These are phyloP conservation scores for Melinaea marsaeus DNA, from an alignment of 2,888 invertebrate species.

Conservation along the genomic window DNA sequence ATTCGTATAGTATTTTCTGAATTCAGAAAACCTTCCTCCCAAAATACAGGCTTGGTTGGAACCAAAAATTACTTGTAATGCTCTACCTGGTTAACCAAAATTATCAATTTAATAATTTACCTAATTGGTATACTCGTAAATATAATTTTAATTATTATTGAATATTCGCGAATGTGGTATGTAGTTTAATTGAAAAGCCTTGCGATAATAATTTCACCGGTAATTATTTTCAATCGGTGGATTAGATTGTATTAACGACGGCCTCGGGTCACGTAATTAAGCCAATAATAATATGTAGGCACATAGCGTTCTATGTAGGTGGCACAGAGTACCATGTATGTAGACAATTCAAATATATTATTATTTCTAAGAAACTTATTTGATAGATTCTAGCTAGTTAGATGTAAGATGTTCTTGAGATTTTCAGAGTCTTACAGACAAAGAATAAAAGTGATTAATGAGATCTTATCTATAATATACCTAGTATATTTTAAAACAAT, in stretches of 20 bases:
- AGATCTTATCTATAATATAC: too few species aligned
- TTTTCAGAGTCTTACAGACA: too few species aligned
- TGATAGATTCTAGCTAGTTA: too few species aligned
- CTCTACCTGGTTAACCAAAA: not conserved
- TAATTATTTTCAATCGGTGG: conserved; percentile 27
- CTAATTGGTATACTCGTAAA: not conserved
- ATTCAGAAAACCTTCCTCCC: too few species aligned
- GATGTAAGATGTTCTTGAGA: too few species aligned
- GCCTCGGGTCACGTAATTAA: conserved; percentile 27
- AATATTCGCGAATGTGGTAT: not conserved
- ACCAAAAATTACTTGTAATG: not conserved
- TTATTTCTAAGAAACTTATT: too few species aligned
- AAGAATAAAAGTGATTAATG: too few species aligned
- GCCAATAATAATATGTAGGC: conserved; percentile 26
- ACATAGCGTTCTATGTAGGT: conserved; percentile 10
- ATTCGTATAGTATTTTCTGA: too few species aligned
- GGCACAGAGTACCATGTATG: conserved; percentile 1
- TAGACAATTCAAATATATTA: not conserved
- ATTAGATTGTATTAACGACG: conserved; percentile 28
- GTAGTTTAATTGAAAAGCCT: conserved; percentile 14
- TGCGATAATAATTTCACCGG: conserved; percentile 16
- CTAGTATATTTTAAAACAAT: too few species aligned
- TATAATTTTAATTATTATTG: not conserved
- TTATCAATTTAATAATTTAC: not conserved
- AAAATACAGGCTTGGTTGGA: too few species aligned